These are phyloP conservation scores for Cinara cedri DNA, from an alignment of 2,888 invertebrate genomes.

Conservation along the genomic window DNA sequence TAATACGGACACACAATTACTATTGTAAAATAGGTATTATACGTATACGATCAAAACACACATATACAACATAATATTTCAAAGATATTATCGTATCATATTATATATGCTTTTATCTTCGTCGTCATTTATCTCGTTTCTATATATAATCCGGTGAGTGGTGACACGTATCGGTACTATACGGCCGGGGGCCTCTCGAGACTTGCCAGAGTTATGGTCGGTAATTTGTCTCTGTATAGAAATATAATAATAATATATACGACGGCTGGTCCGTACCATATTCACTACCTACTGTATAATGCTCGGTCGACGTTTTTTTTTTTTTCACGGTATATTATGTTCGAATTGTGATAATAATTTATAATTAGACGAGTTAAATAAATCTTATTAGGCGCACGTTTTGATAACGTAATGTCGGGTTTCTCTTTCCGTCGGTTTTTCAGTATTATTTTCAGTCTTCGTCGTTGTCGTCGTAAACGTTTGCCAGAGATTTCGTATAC, in stretches of 20 bases:
- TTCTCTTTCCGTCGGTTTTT: neutral
- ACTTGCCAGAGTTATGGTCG: constrained; percentile 24
- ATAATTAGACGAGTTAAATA: too few relatives aligned
- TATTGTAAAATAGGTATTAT: too few relatives aligned
- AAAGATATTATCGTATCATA: constrained; percentile 21
- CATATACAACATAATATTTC: constrained; percentile 24
- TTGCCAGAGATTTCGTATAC: constrained; percentile 31
- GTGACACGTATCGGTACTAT: constrained; percentile 12
- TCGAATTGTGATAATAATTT: too few relatives aligned
- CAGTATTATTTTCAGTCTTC: neutral
- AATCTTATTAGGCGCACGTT: too few relatives aligned
- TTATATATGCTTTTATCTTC: too few relatives aligned
- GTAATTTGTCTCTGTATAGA: constrained; percentile 45
- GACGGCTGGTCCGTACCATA: too few relatives aligned
- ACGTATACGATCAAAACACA: constrained; percentile 30
- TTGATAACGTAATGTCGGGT: constrained; percentile 2
- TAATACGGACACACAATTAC: constrained; percentile 42
- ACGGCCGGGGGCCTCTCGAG: neutral
- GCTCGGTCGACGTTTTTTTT: neutral
- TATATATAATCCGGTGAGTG: constrained; percentile 20
- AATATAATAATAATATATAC: neutral
- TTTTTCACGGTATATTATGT: neutral
- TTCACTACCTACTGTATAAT: too few relatives aligned
- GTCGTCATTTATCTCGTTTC: constrained; percentile 26
- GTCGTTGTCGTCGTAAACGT: neutral